phyloP scores from a whole-genome alignment of 2,888 invertebrate species.

The Drosophila gaucha region DNA sequence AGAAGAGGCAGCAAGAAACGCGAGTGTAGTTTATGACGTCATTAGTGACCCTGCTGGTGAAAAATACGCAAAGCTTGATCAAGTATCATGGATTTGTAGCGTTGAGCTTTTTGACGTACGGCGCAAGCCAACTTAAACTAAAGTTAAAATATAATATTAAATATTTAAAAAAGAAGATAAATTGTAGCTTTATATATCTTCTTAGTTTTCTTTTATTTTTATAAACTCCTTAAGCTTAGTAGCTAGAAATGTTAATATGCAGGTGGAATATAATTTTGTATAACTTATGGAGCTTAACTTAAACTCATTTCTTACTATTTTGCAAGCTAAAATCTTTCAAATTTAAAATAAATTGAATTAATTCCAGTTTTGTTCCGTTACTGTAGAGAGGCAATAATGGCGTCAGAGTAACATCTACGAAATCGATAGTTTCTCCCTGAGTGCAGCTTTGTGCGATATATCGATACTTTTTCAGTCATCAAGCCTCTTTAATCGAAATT shows the following conservation, averaged over 20 bases:
- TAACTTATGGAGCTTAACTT: too few relatives aligned
- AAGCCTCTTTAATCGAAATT: not conserved
- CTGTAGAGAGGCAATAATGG: not conserved
- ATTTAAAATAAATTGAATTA: too few relatives aligned
- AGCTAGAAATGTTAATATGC: not conserved
- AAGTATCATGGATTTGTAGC: slow-evolving; percentile 15
- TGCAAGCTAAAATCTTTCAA: too few relatives aligned
- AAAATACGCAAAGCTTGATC: slow-evolving; percentile 41
- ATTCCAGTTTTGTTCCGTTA: not conserved
- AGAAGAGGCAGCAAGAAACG: slow-evolving; percentile 25
- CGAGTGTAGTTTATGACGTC: slow-evolving; percentile 39
- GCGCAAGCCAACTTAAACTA: not conserved
- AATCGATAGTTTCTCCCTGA: slow-evolving; percentile 15
- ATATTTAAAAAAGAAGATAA: not conserved
- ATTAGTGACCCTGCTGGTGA: slow-evolving; percentile 44
- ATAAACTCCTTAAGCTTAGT: too few relatives aligned
- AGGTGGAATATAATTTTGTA: too few relatives aligned
- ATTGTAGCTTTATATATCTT: not conserved
- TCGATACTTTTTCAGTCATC: slow-evolving; percentile 7
- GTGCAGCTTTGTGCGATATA: not conserved
- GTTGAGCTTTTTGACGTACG: slow-evolving; percentile 27
- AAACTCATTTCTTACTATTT: too few relatives aligned
- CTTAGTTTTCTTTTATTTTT: too few relatives aligned
- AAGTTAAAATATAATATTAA: not conserved
- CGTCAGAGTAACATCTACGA: not conserved